Base-by-base conservation (phyloP, 2,888 invertebrate species). In the Drosophila nr. fundita region DNA sequence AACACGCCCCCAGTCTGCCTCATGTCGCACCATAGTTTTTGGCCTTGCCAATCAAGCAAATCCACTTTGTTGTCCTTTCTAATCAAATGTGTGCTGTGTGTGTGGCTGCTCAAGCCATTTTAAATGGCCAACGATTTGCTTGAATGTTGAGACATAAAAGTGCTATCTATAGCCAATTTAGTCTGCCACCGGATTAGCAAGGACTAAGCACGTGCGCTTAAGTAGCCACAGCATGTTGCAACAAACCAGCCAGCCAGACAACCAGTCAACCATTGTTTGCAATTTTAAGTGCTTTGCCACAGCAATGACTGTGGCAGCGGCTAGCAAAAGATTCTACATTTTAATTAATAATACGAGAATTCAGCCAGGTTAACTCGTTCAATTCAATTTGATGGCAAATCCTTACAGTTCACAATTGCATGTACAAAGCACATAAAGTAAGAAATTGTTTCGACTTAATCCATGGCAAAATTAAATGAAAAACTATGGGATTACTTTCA, bases 71-170 rank as follows among this genome's bases (percentile, higher is more conserved):
- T 80, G 72, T 68, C 81, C 59, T 57, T 61, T 50, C 59, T 76
- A 79, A 76, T 79, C 76, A 76, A 76, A 65, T 76, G 54, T 66
- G 45, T 57, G 53, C 58, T 58, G 55, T 30, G 27, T 61, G 40
- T 52, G 69, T 65, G 73, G 68, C 40, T 73, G 27, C 73, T 84
- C 69, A 84, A 84, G 78, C 83, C 81, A 54, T 84, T 85, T 84
- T 87, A 87, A 83, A 87, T 84, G 85, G 79, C 81, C 68, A 74
- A 73, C 85, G 68, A 87, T 84, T 84, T 87, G 81, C 74, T 60
- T 78, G 84, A 87, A 84, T 87, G 86, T 74, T 76, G 71, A 68
- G 79, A 85, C 88, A 85, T 87, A 77, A 85, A 84, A 84, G 76
- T 83, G 85, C 88, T 85, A 87, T 84, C 81, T 84, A 85, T 84